Percentiles rank a stretch among this genome's conserved stretches.
Conservation (phyloP, 2,888 invertebrate genomes). For the Brachylomia viminalis region DNA sequence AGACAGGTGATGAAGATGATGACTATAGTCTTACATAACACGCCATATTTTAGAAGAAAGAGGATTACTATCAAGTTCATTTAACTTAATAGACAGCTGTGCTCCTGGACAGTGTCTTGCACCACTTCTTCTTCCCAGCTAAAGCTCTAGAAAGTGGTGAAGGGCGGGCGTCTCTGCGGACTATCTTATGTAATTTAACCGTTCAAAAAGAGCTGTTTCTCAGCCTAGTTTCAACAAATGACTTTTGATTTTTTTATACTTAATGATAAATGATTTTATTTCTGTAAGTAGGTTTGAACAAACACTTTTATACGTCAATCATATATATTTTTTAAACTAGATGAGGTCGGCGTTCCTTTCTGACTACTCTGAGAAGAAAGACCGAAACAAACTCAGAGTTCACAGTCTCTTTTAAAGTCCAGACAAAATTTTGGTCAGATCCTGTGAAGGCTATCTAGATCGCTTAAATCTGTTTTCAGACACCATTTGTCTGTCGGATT, state of each 20-base stretch:
- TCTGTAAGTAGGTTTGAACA: no score
- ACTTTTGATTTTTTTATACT: not conserved
- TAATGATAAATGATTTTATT: no score
- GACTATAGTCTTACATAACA: no score
- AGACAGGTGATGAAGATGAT: no score
- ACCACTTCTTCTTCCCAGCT: not conserved
- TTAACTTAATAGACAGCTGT: not conserved
- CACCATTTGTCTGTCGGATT: constrained; percentile 10
- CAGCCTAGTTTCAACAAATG: not conserved
- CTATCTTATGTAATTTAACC: not conserved
- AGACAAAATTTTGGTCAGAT: no score
- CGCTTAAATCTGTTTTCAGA: not conserved
- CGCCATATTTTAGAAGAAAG: not conserved
- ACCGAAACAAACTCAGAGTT: no score
- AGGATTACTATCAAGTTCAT: not conserved
- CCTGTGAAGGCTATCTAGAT: no score
- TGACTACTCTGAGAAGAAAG: no score
- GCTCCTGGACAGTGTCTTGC: not conserved
- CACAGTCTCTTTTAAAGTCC: no score
- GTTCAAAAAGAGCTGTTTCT: not conserved
- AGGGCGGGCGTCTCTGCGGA: not conserved
- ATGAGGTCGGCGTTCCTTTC: no score
- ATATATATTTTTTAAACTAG: no score
- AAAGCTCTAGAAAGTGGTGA: not conserved
- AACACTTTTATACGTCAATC: no score